Percentiles rank a stretch among this genome's conserved stretches.
Evolutionary conservation across 2,797 vertebrate genomes (phyloP).

Genomic region (Buphagus erythrorhynchus): DNA sequence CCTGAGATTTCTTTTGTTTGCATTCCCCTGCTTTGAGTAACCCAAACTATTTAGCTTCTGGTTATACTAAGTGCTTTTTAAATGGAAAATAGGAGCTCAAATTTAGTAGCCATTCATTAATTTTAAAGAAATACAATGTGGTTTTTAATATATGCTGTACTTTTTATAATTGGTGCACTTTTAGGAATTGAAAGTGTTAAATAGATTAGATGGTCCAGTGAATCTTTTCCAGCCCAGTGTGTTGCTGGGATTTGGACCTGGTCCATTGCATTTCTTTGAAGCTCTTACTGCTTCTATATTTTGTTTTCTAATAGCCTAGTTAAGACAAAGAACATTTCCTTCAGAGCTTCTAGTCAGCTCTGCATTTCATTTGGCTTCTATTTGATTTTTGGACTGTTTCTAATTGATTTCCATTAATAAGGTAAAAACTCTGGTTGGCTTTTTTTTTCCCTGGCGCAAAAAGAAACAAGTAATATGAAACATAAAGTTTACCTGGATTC

Average conservation of each 20-base stretch:
- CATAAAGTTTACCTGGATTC: conserved; percentile 2
- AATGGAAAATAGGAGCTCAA: not conserved
- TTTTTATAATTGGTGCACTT: not conserved
- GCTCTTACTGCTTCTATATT: conserved; percentile 65
- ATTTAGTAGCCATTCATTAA: not conserved
- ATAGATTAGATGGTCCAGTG: conserved; percentile 28
- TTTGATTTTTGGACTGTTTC: conserved; percentile 60
- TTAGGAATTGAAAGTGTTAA: conserved; percentile 47
- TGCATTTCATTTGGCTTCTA: conserved; percentile 37
- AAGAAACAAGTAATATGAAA: conserved; percentile 18
- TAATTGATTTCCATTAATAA: conserved; percentile 71
- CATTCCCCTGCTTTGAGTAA: not conserved
- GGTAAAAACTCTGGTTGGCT: not conserved
- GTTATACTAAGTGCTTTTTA: not conserved
- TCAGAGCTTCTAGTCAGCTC: conserved; percentile 26
- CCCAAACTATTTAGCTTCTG: not conserved
- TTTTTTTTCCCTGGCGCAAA: not conserved
- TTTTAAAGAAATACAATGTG: not conserved
- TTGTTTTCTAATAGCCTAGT: conserved; percentile 66
- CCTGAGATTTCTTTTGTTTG: not conserved
- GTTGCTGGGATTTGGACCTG: conserved; percentile 57
- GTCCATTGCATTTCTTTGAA: conserved; percentile 68
- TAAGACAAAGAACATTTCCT: conserved; percentile 72
- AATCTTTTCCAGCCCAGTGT: conserved; percentile 44
- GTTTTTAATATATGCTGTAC: not conserved